Conservation (phyloP, 2,888 invertebrate genomes). For the Acronicta aceris region DNA sequence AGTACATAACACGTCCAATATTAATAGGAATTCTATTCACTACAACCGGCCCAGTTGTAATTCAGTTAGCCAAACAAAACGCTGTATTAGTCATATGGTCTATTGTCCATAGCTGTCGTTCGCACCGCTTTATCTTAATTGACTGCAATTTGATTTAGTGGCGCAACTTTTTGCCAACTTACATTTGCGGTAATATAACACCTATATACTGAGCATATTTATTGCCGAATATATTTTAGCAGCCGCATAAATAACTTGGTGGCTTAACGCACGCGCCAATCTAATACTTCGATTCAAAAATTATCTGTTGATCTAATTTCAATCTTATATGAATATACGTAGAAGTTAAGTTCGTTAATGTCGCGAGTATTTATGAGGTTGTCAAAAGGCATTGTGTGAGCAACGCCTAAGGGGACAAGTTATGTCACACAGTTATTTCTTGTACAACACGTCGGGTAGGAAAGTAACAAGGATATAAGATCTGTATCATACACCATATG, state of each 20-base stretch:
- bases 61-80: conserved; percentile 85
- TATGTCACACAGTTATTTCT: conserved; percentile 83
- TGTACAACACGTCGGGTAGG: conserved; percentile 78
- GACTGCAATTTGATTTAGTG: conserved; percentile 87
- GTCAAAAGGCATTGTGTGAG: conserved; percentile 72
- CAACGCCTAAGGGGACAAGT: conserved; percentile 81
- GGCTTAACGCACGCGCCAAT: conserved; percentile 63
- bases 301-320: conserved; percentile 41
- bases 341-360: conserved; percentile 37
- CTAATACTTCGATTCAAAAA: conserved; percentile 43
- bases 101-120: conserved; percentile 85
- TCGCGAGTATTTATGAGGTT: conserved; percentile 56
- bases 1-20: conserved; percentile 42
- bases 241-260: conserved; percentile 65
- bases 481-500: conserved; percentile 75
- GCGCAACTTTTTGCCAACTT: conserved; percentile 70
- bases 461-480: conserved; percentile 87
- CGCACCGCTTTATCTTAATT: conserved; percentile 87
- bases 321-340: conserved; percentile 49
- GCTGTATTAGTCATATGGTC: conserved; percentile 83
- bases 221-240: conserved; percentile 52
- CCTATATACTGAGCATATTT: conserved; percentile 54
- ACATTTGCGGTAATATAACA: conserved; percentile 55
- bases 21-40: conserved; percentile 73
- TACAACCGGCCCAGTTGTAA: conserved; percentile 69